Evolutionary conservation across 2,888 invertebrate species (phyloP).

Genomic region (Pristionchus fissidentatus): DNA sequence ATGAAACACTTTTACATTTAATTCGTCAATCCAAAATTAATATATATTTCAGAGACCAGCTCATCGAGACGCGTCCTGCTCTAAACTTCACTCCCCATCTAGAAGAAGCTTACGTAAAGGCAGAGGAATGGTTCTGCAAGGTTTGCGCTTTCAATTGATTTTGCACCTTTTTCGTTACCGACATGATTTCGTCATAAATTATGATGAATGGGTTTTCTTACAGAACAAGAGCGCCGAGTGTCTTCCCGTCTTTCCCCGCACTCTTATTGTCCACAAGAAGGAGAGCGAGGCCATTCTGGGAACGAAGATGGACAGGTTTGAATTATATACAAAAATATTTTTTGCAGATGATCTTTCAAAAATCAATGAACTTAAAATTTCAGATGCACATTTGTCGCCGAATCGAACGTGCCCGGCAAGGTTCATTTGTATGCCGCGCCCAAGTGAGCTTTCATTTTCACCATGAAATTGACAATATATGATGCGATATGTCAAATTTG

Average conservation of each 20-base stretch:
- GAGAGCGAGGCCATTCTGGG: not conserved
- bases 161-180: not conserved
- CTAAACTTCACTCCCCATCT: not conserved
- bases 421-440: not conserved
- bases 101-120: not conserved
- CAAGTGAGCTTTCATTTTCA: too few species aligned
- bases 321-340: not conserved
- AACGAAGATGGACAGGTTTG: slow-evolving; percentile 4
- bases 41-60: not conserved
- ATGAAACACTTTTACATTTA: too few species aligned
- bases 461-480: too few species aligned
- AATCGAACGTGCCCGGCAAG: not conserved
- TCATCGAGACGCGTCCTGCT: not conserved
- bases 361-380: not conserved
- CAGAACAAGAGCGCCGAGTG: not conserved
- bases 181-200: too few species aligned
- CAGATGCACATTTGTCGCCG: not conserved
- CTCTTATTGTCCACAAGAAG: not conserved
- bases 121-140: not conserved
- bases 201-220: too few species aligned
- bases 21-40: too few species aligned
- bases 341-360: too few species aligned
- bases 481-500: too few species aligned
- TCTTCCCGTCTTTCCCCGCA: slow-evolving; percentile 13
- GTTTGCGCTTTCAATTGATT: too few species aligned